These are phyloP conservation scores for Pempheris klunzingeri DNA, from an alignment of 2,797 vertebrate genomes.

Conservation along the genomic window DNA sequence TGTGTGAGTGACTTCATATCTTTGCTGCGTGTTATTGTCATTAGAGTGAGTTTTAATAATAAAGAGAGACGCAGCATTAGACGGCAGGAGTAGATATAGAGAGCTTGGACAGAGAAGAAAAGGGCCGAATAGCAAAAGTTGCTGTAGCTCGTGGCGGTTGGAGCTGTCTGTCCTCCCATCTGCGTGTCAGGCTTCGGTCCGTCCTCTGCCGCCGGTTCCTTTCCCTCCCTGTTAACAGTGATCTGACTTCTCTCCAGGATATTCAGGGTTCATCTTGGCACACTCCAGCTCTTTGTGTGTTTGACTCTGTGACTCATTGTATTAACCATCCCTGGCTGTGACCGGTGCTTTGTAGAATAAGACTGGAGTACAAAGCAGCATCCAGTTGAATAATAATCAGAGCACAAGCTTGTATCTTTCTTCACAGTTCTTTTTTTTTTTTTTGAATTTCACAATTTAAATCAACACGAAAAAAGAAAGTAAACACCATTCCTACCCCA, in stretches of 20 bases:
- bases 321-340: slow-evolving; percentile 27
- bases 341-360: background rate
- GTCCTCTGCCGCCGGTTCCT: slow-evolving; percentile 3
- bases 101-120: background rate
- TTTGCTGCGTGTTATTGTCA: too few relatives aligned
- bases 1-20: background rate
- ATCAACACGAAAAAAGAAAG: too few relatives aligned
- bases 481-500: too few relatives aligned
- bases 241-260: slow-evolving; percentile 49
- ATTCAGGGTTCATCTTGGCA: slow-evolving; percentile 32
- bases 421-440: too few relatives aligned
- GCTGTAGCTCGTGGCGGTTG: slow-evolving; percentile 17
- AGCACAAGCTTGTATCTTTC: background rate
- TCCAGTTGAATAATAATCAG: background rate
- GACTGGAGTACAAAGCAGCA: background rate
- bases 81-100: background rate
- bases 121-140: slow-evolving; percentile 10
- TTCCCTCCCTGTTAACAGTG: slow-evolving; percentile 25
- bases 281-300: background rate
- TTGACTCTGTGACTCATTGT: slow-evolving; percentile 9
- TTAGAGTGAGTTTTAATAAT: background rate
- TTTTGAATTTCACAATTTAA: too few relatives aligned
- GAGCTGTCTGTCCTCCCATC: slow-evolving; percentile 27
- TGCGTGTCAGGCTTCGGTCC: slow-evolving; percentile 4
- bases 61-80: background rate